Conservation (phyloP, 2,113 vertebrate species). For the Callocephalon fimbriatum region DNA sequence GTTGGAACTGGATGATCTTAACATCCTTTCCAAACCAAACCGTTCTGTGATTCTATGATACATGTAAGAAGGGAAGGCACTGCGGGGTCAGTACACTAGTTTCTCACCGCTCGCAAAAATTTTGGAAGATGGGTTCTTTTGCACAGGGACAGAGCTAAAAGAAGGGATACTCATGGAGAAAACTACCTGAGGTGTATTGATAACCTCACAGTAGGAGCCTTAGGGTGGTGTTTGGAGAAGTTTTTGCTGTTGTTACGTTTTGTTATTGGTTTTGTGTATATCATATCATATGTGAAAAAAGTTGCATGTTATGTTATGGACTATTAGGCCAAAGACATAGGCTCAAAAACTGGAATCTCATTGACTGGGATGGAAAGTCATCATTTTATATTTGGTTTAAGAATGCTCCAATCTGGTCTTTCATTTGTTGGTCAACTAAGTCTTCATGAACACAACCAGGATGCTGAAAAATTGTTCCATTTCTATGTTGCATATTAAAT, state of each 20-base stretch:
- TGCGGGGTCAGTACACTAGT: neutral
- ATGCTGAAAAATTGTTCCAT: neutral
- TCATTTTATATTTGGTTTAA: neutral
- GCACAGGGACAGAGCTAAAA: neutral
- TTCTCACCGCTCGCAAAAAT: neutral
- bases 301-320: neutral
- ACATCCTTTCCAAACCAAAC: neutral
- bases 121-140: neutral
- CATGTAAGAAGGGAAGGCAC: neutral
- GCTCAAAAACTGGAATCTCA: neutral
- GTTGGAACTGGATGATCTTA: neutral
- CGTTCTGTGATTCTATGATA: neutral
- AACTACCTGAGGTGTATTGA: neutral
- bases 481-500: neutral
- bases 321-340: neutral
- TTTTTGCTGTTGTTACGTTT: neutral
- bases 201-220: neutral
- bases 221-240: neutral
- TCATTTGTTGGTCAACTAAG: neutral
- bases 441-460: neutral
- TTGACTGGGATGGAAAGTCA: neutral
- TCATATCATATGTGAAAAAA: neutral
- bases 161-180: conserved; percentile 16
- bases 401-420: neutral
- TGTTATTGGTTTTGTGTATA: neutral